phyloP scores from a whole-genome alignment of 1,140 invertebrate species.

The Elymnias hypermnestra region DNA sequence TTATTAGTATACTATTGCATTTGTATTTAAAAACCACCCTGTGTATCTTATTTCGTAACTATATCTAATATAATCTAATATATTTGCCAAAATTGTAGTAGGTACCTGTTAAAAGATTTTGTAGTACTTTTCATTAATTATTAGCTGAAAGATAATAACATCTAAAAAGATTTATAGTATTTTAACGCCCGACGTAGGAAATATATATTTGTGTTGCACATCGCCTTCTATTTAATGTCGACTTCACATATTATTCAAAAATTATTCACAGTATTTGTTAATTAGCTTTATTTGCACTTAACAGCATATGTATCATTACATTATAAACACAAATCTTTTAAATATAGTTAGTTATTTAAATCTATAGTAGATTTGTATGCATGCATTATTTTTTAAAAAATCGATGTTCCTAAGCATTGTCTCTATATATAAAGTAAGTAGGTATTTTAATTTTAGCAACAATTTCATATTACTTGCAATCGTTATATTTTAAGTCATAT shows the following conservation, averaged over 20 bases:
- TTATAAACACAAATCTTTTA: too few species aligned
- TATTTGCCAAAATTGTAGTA: constrained; percentile 3
- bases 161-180: too few species aligned
- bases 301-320: background rate
- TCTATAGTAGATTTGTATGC: background rate
- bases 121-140: too few species aligned
- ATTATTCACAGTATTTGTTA: too few species aligned
- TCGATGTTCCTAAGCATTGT: background rate
- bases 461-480: background rate
- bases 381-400: constrained; percentile 5
- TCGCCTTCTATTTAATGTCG: too few species aligned
- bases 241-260: too few species aligned
- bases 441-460: constrained; percentile 5
- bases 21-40: constrained; percentile 19
- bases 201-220: too few species aligned
- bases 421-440: too few species aligned
- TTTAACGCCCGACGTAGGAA: too few species aligned
- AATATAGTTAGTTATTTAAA: too few species aligned
- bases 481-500: constrained; percentile 1
- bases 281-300: background rate
- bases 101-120: constrained; percentile 7
- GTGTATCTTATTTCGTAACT: constrained; percentile 5
- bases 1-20: too few species aligned
- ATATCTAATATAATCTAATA: background rate
- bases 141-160: too few species aligned